Percentiles rank a stretch among this genome's conserved stretches.
These are phyloP conservation scores for Anthrax anthrax DNA, from an alignment of 2,888 invertebrate genomes.

Conservation along the genomic window DNA sequence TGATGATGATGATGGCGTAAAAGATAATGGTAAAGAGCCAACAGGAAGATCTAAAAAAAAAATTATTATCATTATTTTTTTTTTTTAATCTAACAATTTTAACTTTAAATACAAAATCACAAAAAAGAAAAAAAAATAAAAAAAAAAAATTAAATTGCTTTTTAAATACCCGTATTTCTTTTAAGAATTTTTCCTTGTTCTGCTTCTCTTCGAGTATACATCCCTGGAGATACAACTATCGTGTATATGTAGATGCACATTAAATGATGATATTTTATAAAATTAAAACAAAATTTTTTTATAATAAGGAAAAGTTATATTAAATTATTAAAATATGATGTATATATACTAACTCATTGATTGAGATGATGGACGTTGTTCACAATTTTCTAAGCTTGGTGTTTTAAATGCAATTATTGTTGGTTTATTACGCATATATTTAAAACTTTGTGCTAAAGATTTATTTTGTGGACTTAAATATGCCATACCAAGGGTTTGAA, in stretches of 20 bases:
- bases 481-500: constrained; percentile 49
- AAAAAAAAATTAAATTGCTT: background rate
- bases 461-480: constrained; percentile 64
- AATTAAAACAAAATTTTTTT: no score
- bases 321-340: no score
- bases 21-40: background rate
- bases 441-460: constrained; percentile 68
- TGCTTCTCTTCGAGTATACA: constrained; percentile 35
- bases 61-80: no score
- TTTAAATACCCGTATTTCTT: constrained; percentile 21
- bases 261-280: no score
- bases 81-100: no score
- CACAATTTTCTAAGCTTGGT: constrained; percentile 59
- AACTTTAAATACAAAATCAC: background rate
- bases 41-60: constrained; percentile 1
- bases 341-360: constrained; percentile 40
- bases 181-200: constrained; percentile 46
- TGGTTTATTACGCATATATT: constrained; percentile 82
- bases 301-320: no score
- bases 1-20: constrained; percentile 29
- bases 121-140: background rate
- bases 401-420: constrained; percentile 79
- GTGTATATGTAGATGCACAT: no score
- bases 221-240: constrained; percentile 16
- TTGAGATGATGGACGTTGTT: constrained; percentile 41